Percentiles rank a stretch among this genome's conserved stretches.
These are phyloP conservation scores for Dinoponera quadriceps DNA, from an alignment of 1,140 invertebrate species.

Conservation along the genomic window DNA sequence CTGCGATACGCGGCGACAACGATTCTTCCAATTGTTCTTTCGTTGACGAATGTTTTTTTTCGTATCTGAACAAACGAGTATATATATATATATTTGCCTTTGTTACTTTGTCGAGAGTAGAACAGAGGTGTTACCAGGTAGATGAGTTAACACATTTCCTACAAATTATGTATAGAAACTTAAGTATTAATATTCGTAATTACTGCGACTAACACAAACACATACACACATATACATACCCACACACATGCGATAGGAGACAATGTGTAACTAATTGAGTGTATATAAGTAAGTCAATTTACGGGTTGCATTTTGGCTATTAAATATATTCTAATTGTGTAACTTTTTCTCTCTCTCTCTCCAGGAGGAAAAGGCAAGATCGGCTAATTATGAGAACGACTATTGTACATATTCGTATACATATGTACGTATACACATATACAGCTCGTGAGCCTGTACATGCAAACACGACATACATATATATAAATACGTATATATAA, in stretches of 20 bases:
- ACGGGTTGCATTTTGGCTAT: conserved; percentile 72
- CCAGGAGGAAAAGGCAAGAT: conserved; percentile 20
- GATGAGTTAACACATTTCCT: conserved; percentile 65
- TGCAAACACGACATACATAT: conserved; percentile 51
- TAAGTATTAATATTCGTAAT: conserved; percentile 71
- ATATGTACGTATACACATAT: conserved; percentile 54
- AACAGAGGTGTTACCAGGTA: conserved; percentile 71
- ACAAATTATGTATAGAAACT: conserved; percentile 66
- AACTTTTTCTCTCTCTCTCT: conserved; percentile 29
- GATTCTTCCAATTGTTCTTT: neutral
- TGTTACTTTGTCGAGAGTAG: neutral
- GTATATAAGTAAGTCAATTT: conserved; percentile 71
- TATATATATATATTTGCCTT: conserved; percentile 22
- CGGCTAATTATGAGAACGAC: conserved; percentile 54
- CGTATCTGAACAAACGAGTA: neutral
- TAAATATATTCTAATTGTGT: conserved; percentile 67
- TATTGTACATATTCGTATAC: conserved; percentile 66
- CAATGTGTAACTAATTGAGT: conserved; percentile 69
- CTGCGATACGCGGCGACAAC: neutral
- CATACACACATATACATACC: conserved; percentile 46
- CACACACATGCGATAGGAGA: conserved; percentile 56
- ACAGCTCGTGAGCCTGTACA: conserved; percentile 47
- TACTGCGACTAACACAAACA: conserved; percentile 70
- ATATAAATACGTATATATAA: conserved; percentile 24
- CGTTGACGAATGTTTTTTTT: conserved; percentile 8